Conservation (phyloP, 2,888 invertebrate species). For the Thymelicus sylvestris region DNA sequence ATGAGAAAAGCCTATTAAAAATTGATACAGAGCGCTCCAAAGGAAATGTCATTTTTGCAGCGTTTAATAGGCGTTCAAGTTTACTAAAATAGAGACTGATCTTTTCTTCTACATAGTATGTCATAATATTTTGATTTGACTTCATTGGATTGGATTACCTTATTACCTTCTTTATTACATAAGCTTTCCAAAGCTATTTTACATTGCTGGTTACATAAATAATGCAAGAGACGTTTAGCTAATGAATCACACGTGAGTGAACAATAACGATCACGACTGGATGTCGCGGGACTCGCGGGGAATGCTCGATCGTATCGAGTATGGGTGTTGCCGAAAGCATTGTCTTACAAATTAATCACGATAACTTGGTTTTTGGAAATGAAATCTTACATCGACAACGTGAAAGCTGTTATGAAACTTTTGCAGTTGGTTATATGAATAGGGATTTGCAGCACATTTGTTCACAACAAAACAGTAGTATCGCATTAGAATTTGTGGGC, state of each 20-base stretch:
- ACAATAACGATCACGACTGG: slow-evolving; percentile 62
- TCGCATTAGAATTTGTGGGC: not conserved
- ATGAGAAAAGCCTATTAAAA: too few species aligned
- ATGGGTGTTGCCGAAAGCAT: slow-evolving; percentile 62
- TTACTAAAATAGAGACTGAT: too few species aligned
- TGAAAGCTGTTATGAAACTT: slow-evolving; percentile 25
- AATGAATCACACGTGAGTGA: slow-evolving; percentile 65
- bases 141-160: too few species aligned
- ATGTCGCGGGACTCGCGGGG: slow-evolving; percentile 54
- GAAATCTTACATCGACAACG: slow-evolving; percentile 44
- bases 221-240: not conserved
- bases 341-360: slow-evolving; percentile 52
- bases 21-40: too few species aligned
- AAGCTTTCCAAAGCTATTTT: not conserved
- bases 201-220: slow-evolving; percentile 12
- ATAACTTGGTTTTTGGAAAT: slow-evolving; percentile 56
- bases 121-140: too few species aligned
- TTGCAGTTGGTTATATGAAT: not conserved
- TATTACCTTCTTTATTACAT: not conserved
- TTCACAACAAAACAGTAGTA: not conserved
- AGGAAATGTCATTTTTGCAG: too few species aligned
- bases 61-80: too few species aligned
- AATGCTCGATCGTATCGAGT: slow-evolving; percentile 54
- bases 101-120: too few species aligned
- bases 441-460: not conserved